These are phyloP conservation scores for Cyphomyrus plagiostoma DNA, from an alignment of 2,113 vertebrate genomes.

Conservation along the genomic window DNA sequence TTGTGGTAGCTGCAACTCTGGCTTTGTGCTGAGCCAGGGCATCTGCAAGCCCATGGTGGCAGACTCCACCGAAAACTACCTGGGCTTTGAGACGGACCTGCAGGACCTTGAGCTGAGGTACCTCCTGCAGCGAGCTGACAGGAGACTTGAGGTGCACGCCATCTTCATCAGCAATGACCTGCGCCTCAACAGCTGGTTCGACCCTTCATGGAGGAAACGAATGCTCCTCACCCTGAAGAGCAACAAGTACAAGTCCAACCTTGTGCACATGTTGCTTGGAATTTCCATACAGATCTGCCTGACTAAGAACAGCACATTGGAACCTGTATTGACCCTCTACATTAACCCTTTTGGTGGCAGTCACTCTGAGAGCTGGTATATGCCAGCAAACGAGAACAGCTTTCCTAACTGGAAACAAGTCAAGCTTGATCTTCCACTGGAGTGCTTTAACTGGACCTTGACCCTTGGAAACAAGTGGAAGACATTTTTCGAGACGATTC, in stretches of 20 bases:
- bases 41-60: conserved; percentile 85
- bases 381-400: conserved; percentile 80
- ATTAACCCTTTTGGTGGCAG: conserved; percentile 95
- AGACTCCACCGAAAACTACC: conserved; percentile 89
- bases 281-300: conserved; percentile 91
- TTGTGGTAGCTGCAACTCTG: conserved; percentile 82
- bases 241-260: conserved; percentile 95
- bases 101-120: conserved; percentile 90
- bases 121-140: conserved; percentile 80
- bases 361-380: conserved; percentile 97
- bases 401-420: conserved; percentile 93
- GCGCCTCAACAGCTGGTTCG: conserved; percentile 97
- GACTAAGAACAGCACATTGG: conserved; percentile 95
- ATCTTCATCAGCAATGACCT: conserved; percentile 98
- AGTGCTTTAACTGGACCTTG: conserved; percentile 95
- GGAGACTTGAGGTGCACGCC: conserved; percentile 86
- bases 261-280: conserved; percentile 93
- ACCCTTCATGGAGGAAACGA: conserved; percentile 90
- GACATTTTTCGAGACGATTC: conserved; percentile 95
- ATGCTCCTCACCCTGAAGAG: conserved; percentile 96
- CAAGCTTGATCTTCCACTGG: conserved; percentile 83
- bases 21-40: conserved; percentile 82
- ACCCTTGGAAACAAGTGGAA: conserved; percentile 96
- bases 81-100: conserved; percentile 91
- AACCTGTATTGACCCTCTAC: conserved; percentile 86